Percentiles rank a stretch among this genome's conserved stretches.
Conservation (phyloP, 2,888 invertebrate species). For the Stictocephala bisonia region DNA sequence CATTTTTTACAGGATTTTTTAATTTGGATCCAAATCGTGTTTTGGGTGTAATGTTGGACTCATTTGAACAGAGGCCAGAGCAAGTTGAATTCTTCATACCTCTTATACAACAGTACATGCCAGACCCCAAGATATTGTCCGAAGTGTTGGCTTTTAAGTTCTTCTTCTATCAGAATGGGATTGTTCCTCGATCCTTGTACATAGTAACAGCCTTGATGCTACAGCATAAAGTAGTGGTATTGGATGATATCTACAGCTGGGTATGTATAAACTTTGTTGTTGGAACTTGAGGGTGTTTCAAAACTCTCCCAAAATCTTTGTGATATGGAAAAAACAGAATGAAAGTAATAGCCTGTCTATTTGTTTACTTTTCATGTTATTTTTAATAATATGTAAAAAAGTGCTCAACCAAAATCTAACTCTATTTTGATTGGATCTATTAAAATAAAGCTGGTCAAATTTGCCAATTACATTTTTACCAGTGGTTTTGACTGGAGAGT, state of each 20-base stretch:
- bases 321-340: no score
- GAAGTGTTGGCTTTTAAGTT: conserved; percentile 97
- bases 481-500: no score
- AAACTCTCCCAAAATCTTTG: no score
- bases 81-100: conserved; percentile 84
- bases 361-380: no score
- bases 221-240: conserved; percentile 84
- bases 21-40: conserved; percentile 99
- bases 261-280: no score
- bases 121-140: conserved; percentile 87
- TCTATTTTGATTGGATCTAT: no score
- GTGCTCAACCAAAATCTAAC: no score
- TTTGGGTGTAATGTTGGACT: conserved; percentile 94
- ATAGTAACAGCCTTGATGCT: conserved; percentile 90
- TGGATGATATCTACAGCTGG: conserved; percentile 93
- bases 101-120: conserved; percentile 87
- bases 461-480: no score
- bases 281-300: no score
- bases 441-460: no score
- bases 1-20: conserved; percentile 92
- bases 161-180: conserved; percentile 73
- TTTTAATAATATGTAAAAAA: no score
- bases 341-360: no score
- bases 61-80: conserved; percentile 90
- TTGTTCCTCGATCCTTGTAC: conserved; percentile 86